Conservation (phyloP, 2,888 invertebrate species). For the Mystacides longicornis region DNA sequence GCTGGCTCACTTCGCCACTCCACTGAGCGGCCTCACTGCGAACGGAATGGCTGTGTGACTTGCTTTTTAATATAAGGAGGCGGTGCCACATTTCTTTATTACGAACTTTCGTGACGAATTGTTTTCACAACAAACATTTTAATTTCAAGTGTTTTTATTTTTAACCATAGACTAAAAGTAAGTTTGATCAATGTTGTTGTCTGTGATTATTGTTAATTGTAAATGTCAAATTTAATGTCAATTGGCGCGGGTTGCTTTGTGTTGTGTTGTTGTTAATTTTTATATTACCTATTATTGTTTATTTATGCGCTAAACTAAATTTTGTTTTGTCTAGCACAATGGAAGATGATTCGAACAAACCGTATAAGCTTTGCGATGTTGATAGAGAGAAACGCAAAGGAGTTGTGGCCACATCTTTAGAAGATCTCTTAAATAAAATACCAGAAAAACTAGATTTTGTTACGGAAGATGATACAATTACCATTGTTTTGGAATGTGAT, state of each 20-base stretch:
- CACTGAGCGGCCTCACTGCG: neutral
- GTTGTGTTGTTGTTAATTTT: neutral
- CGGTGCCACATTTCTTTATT: slow-evolving; percentile 17
- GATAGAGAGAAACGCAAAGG: slow-evolving; percentile 76
- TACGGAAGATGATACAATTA: slow-evolving; percentile 52
- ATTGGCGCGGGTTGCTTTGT: neutral
- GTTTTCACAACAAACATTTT: slow-evolving; percentile 1
- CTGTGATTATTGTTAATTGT: slow-evolving; percentile 7
- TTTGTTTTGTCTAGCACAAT: slow-evolving; percentile 32
- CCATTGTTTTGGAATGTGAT: slow-evolving; percentile 83
- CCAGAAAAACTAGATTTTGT: slow-evolving; percentile 65
- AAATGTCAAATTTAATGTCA: slow-evolving; percentile 17
- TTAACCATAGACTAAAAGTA: slow-evolving; percentile 19
- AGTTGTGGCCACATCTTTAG: slow-evolving; percentile 69
- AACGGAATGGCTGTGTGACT: slow-evolving; percentile 23
- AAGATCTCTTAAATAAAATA: slow-evolving; percentile 69
- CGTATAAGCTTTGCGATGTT: slow-evolving; percentile 74
- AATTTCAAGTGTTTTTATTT: neutral
- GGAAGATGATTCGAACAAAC: slow-evolving; percentile 56
- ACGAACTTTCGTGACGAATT: slow-evolving; percentile 1
- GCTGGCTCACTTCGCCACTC: neutral
- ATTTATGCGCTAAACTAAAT: neutral
- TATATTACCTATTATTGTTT: neutral
- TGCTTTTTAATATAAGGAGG: slow-evolving; percentile 23
- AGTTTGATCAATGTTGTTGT: slow-evolving; percentile 15